Base-by-base conservation (phyloP, 2,888 invertebrate species). In the Ichneumon xanthorius region DNA sequence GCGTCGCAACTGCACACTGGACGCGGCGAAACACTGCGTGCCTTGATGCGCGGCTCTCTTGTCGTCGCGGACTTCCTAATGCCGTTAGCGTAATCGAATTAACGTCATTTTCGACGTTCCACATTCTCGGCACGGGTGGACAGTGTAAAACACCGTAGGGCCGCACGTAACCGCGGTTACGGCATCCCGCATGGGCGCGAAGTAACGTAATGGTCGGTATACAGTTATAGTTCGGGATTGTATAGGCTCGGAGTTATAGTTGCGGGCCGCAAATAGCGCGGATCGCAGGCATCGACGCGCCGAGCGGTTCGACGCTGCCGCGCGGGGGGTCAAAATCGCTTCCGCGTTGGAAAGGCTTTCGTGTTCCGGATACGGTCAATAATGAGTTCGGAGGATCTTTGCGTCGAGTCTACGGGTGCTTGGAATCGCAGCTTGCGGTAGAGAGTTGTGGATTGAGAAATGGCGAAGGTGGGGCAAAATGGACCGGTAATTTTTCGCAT, bases 51-150 rank as follows among this genome's bases (percentile, higher is more conserved):
- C 80, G 50, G 70, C 22, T 55, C 72, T 71, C 45, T 16, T 4
- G 45, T 48, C 80, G 72, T 68, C 68, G 77, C 77, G 86, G 90
- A 92, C 90, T 92, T 89, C 90, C 90, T 92, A 93, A 93, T 90
- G 88, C 89, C 88, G 89, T 93, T 92, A 92, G 90, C 85, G 89
- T 92, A 92, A 93, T 88, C 88, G 89, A 92, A 89, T 93, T 93
- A 93, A 89, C 87, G 86, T 80, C 85, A 48, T 16, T 83, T 86
- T 84, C 87, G 70, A 68, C 88, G 88, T 83, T 76, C 65, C 82
- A 86, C 83, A 84, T 83, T 84, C 61, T 16, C 45, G 68, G 68
- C 82, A 73, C 82, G 70, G 73, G 26, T 33, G 70, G 11, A 75
- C 37, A 1, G 37, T 16, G 65, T 3, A 16, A 53, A 58, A 9